Conservation (phyloP, 1,140 invertebrate genomes). For the Plodia interpunctella region DNA sequence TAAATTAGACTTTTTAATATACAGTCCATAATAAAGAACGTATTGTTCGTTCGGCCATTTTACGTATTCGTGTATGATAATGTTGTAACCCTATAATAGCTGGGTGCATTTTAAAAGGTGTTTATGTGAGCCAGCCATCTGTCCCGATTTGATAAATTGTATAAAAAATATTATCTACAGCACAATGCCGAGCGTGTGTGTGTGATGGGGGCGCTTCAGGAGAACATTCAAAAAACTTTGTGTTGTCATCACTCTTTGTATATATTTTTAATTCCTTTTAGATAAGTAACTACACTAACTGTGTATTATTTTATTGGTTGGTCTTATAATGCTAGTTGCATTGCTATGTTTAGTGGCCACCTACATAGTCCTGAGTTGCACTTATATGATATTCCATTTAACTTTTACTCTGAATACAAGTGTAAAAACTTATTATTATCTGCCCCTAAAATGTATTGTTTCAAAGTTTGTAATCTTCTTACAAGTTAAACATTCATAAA, state of each 20-base stretch:
- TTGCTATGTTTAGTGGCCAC: too few species aligned
- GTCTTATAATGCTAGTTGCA: too few species aligned
- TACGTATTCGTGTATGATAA: constrained; percentile 56
- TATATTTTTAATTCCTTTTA: neutral
- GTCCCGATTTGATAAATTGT: constrained; percentile 69
- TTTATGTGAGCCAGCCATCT: constrained; percentile 66
- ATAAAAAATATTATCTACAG: constrained; percentile 59
- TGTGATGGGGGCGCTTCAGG: constrained; percentile 25
- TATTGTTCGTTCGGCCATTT: constrained; percentile 43
- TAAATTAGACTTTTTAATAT: neutral
- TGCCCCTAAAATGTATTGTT: too few species aligned
- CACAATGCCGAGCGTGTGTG: constrained; percentile 29
- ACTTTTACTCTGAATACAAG: too few species aligned
- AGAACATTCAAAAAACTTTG: constrained; percentile 19
- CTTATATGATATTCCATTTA: too few species aligned
- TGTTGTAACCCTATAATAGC: constrained; percentile 62
- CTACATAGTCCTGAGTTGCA: too few species aligned
- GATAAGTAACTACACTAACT: neutral
- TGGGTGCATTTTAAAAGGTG: constrained; percentile 63
- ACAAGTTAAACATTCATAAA: neutral
- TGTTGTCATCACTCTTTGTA: neutral
- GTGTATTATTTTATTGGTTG: too few species aligned
- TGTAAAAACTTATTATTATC: too few species aligned
- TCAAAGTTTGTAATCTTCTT: too few species aligned
- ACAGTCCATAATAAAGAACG: neutral